Evolutionary conservation across 1,140 invertebrate species (phyloP).

Genomic region (Lordiphosa mommai): DNA sequence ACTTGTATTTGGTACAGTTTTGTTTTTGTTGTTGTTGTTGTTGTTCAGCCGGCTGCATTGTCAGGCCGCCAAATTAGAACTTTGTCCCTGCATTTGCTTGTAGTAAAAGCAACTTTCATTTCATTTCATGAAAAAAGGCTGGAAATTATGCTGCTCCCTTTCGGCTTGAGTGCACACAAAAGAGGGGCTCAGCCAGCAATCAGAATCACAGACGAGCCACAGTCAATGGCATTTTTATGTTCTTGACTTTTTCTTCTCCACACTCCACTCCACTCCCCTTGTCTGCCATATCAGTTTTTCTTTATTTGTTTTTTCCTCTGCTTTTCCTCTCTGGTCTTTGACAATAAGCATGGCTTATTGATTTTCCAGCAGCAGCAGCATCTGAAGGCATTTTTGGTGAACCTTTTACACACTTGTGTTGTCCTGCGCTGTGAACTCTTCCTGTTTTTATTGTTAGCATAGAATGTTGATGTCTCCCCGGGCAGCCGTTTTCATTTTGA

Average conservation of each 20-base stretch:
- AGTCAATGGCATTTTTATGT: constrained; percentile 60
- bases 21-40: constrained; percentile 27
- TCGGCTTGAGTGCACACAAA: constrained; percentile 12
- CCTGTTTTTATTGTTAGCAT: constrained; percentile 42
- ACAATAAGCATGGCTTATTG: constrained; percentile 55
- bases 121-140: not conserved
- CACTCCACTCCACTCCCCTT: constrained; percentile 6
- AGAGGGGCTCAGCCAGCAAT: not conserved
- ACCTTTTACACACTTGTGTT: constrained; percentile 50
- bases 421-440: constrained; percentile 39
- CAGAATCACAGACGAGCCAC: constrained; percentile 47
- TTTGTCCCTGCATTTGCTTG: constrained; percentile 38
- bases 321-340: constrained; percentile 29
- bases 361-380: constrained; percentile 41
- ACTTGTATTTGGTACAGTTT: constrained; percentile 58
- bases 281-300: constrained; percentile 12
- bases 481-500: constrained; percentile 53
- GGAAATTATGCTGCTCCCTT: too few relatives aligned
- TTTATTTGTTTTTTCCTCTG: constrained; percentile 13
- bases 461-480: constrained; percentile 15
- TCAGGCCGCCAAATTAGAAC: constrained; percentile 42
- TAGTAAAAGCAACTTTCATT: constrained; percentile 46
- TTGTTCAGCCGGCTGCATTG: constrained; percentile 14
- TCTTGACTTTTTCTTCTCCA: constrained; percentile 38
- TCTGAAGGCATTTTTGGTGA: constrained; percentile 38